Base-by-base conservation (phyloP, 2,797 vertebrate genomes). In the Monodelphis domestica region DNA sequence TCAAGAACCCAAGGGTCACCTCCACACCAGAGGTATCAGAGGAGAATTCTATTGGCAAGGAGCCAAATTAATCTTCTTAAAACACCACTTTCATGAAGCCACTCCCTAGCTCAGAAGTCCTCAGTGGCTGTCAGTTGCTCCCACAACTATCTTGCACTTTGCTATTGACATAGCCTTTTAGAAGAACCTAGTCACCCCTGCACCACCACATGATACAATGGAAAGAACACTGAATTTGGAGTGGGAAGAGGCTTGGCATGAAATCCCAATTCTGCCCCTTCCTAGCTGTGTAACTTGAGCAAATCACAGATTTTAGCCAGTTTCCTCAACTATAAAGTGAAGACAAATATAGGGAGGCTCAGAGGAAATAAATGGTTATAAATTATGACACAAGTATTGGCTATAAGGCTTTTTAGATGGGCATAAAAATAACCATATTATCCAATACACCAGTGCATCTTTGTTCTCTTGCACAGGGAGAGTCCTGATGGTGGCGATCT, bases 301-400 rank as follows among this genome's bases (percentile, higher is more conserved):
- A 53, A 55, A 45, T 78, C 87, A n/a, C 89, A 63, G 33, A 38
- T 93, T 92, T 91, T 45, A 45, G 88, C 93, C 78, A 38, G 90
- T 88, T 94, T 88, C 90, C 88, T 91, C 91, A 89, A 87, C 89
- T 55, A 78, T 53, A 90, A 89, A 89, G 91, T 4, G n/a, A 78
- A 59, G 91, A 63, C 7, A 50, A 33, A 9, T n/a, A 51, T 14
- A n/a, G 38, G 94, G 88, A 88, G 70, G 88, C 89, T 89, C 6
- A 91, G 84, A 88, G 91, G 70, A 87, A 89, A 95, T 90, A 93
- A 45, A 93, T 94, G 92, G 70, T 84, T 55, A 89, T 7, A 84
- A 50, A 84, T 45, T 11, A 10, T 26, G 21, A 50, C 70, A 4
- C 26, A 45, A 84, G 38, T 26, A 38, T 4, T 84, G 21, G 2